Evolutionary conservation across 2,113 vertebrate genomes (phyloP).

Genomic region (Lucifuga dentata): DNA sequence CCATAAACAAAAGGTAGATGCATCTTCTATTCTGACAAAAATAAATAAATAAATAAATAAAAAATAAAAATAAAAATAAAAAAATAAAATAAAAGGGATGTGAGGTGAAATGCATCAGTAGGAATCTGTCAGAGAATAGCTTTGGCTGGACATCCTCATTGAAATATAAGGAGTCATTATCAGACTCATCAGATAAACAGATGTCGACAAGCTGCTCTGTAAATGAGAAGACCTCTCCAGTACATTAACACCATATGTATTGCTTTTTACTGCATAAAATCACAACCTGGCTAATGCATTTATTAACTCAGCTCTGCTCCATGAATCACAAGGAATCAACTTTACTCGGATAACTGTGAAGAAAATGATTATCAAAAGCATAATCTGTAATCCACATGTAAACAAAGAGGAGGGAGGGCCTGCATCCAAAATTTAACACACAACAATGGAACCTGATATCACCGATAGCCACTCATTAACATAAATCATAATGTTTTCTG

Average conservation of each 20-base stretch:
- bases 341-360: not conserved
- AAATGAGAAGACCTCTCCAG: slow-evolving; percentile 61
- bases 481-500: too few relatives aligned
- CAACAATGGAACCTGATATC: too few relatives aligned
- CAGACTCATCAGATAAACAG: slow-evolving; percentile 79
- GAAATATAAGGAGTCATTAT: slow-evolving; percentile 74
- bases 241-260: slow-evolving; percentile 64
- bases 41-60: too few relatives aligned
- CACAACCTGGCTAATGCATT: slow-evolving; percentile 36
- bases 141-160: slow-evolving; percentile 68
- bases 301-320: slow-evolving; percentile 12
- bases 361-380: too few relatives aligned
- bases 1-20: too few relatives aligned
- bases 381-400: too few relatives aligned
- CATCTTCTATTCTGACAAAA: too few relatives aligned
- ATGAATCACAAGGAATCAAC: not conserved
- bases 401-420: too few relatives aligned
- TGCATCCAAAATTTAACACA: too few relatives aligned
- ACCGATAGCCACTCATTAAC: too few relatives aligned
- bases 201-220: slow-evolving; percentile 80
- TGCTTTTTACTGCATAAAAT: slow-evolving; percentile 23
- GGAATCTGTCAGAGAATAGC: slow-evolving; percentile 68
- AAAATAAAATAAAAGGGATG: not conserved
- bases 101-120: slow-evolving; percentile 32
- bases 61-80: too few relatives aligned